phyloP scores from a whole-genome alignment of 1,140 invertebrate species.

The fruit fly (Drosophila melanogaster) region DNA sequence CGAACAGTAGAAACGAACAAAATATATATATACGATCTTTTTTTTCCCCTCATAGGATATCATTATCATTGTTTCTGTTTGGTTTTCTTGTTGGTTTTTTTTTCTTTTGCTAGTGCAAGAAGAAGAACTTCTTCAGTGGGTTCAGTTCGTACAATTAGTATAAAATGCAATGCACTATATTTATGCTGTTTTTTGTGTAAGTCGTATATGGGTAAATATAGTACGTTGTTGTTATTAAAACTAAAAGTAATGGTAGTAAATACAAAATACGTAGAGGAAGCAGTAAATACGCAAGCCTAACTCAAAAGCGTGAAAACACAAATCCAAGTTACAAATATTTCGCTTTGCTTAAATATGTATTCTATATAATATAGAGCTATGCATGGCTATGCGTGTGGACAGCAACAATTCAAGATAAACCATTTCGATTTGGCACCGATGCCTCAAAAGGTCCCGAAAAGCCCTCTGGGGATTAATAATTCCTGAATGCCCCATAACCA shows the following conservation, averaged over 20 bases:
- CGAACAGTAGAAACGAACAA: constrained; percentile 62
- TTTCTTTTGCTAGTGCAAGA: constrained; percentile 74
- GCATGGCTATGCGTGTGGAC: constrained; percentile 58
- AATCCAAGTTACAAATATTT: constrained; percentile 52
- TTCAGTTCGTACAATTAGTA: constrained; percentile 80
- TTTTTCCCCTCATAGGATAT: constrained; percentile 33
- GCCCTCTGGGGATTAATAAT: constrained; percentile 8
- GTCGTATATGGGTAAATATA: constrained; percentile 40
- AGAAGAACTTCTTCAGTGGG: constrained; percentile 80
- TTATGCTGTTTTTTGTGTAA: constrained; percentile 45
- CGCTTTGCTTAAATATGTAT: constrained; percentile 25
- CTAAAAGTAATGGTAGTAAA: constrained; percentile 44
- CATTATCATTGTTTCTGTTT: constrained; percentile 23
- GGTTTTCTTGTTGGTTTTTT: constrained; percentile 10
- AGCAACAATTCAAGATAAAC: constrained; percentile 73
- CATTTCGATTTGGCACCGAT: constrained; percentile 35
- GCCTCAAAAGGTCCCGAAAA: not conserved
- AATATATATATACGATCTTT: constrained; percentile 42
- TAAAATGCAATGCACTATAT: constrained; percentile 75
- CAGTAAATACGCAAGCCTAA: constrained; percentile 41
- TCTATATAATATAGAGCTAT: constrained; percentile 46
- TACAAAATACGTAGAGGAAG: constrained; percentile 50
- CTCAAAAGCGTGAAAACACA: constrained; percentile 45
- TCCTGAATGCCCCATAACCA: constrained; percentile 11
- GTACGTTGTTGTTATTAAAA: constrained; percentile 24